These are phyloP conservation scores for Anarrhichthys ocellatus DNA, from an alignment of 2,113 vertebrate species.

Conservation along the genomic window DNA sequence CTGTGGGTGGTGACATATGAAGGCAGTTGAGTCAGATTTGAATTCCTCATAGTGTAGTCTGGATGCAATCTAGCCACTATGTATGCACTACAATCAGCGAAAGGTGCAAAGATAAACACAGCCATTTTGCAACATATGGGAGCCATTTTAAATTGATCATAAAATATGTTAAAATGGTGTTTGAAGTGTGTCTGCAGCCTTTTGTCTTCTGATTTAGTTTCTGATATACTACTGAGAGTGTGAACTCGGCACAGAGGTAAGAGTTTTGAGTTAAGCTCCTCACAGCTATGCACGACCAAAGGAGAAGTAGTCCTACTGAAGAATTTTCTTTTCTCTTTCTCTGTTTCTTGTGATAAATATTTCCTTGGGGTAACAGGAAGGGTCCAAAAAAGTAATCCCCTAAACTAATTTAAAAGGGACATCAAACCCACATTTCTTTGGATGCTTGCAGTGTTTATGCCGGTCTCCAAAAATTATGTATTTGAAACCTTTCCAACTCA, in stretches of 20 bases:
- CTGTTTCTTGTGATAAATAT: conserved; percentile 18
- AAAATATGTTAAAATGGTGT: neutral
- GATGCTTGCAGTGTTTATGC: conserved; percentile 1
- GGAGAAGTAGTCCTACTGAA: conserved; percentile 1
- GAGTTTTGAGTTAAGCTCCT: neutral
- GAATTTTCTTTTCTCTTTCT: neutral
- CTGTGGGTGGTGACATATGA: neutral
- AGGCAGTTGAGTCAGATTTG: neutral
- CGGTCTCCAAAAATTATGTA: conserved; percentile 3
- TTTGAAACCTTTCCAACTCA: conserved; percentile 24
- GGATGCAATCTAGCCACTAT: neutral
- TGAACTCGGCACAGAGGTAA: neutral
- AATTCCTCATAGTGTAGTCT: neutral
- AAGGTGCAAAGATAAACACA: neutral
- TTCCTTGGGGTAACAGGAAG: conserved; percentile 9
- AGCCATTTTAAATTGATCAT: neutral
- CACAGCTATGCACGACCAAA: neutral
- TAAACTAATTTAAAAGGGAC: conserved; percentile 26
- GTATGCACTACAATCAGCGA: neutral
- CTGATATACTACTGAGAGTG: conserved; percentile 8
- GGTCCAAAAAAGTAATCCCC: conserved; percentile 13
- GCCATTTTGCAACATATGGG: neutral
- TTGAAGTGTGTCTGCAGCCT: neutral
- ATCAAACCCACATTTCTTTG: conserved; percentile 21
- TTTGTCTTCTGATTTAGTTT: neutral